Evolutionary conservation across 2,113 vertebrate species (phyloP).

Genomic region (Pao palembangensis): DNA sequence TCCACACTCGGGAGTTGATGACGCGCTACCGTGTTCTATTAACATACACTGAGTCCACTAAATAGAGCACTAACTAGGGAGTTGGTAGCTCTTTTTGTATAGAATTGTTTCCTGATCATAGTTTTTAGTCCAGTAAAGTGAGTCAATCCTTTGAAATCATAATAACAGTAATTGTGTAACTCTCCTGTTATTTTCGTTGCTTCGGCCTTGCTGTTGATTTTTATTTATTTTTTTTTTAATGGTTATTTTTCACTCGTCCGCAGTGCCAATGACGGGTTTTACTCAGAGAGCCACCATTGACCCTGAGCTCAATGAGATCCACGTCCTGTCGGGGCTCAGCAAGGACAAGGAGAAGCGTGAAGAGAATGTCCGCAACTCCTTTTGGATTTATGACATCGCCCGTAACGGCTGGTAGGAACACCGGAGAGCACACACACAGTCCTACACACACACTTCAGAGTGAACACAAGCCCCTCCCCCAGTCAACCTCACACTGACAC

Average conservation of each 20-base stretch:
- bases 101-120: no score
- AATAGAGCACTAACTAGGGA: no score
- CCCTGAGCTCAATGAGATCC: conserved; percentile 97
- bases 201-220: not conserved
- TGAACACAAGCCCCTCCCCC: conserved; percentile 26
- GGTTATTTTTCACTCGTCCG: conserved; percentile 25
- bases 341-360: conserved; percentile 98
- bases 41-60: no score
- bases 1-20: no score
- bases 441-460: not conserved
- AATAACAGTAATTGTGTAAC: no score
- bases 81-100: no score
- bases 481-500: no score
- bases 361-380: conserved; percentile 98
- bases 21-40: no score
- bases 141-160: no score
- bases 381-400: conserved; percentile 99
- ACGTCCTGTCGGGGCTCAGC: conserved; percentile 96
- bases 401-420: conserved; percentile 90
- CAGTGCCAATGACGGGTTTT: conserved; percentile 98
- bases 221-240: not conserved
- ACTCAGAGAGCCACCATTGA: conserved; percentile 98
- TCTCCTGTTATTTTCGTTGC: no score
- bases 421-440: not conserved
- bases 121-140: no score